phyloP scores from a whole-genome alignment of 2,888 invertebrate species.

The Hipparchia semele region DNA sequence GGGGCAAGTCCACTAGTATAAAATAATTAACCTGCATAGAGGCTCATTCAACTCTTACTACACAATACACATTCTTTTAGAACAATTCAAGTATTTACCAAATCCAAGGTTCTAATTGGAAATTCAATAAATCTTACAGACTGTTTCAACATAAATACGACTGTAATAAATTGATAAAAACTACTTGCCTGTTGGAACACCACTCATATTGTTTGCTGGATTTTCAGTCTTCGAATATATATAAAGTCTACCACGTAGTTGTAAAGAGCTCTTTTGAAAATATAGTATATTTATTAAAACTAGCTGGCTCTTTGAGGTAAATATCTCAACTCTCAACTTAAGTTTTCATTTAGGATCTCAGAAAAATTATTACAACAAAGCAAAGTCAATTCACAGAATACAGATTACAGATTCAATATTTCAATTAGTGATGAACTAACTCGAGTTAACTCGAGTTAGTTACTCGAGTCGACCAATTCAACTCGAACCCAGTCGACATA shows the following conservation, averaged over 20 bases:
- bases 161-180: conserved; percentile 29
- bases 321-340: background rate
- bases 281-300: background rate
- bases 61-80: background rate
- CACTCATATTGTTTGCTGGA: conserved; percentile 60
- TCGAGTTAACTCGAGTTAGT: too few species aligned
- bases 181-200: conserved; percentile 69
- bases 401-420: too few species aligned
- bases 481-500: too few species aligned
- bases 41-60: background rate
- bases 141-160: conserved; percentile 1
- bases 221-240: conserved; percentile 35
- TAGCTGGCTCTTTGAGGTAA: too few species aligned
- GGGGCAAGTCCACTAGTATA: background rate
- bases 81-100: conserved; percentile 2
- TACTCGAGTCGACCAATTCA: too few species aligned
- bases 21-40: background rate
- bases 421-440: too few species aligned
- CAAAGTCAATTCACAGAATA: background rate
- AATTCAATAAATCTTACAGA: conserved; percentile 15
- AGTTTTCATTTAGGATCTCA: conserved; percentile 27
- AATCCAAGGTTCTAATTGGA: background rate
- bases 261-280: conserved; percentile 16
- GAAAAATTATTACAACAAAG: conserved; percentile 33
- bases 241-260: conserved; percentile 17